Evolutionary conservation across 2,797 vertebrate genomes (phyloP).

Genomic region (Myotis pilosus): DNA sequence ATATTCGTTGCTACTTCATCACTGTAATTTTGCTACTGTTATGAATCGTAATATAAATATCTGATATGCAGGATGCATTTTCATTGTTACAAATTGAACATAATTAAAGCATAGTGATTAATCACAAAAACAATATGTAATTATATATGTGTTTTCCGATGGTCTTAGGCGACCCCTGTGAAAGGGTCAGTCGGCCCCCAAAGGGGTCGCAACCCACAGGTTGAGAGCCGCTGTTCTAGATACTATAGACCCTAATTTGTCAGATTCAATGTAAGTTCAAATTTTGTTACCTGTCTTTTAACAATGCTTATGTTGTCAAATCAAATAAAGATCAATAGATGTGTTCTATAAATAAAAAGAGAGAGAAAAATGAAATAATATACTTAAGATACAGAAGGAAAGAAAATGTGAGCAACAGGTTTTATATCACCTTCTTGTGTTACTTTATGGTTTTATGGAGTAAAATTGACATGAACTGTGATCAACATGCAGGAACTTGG

Average conservation of each 20-base stretch:
- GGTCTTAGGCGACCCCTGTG: too few species aligned
- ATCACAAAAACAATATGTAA: too few species aligned
- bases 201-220: too few species aligned
- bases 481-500: background rate
- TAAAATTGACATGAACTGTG: background rate
- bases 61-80: too few species aligned
- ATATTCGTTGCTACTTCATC: too few species aligned
- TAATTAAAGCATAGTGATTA: too few species aligned
- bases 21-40: too few species aligned
- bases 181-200: too few species aligned
- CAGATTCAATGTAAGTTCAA: conserved; percentile 68
- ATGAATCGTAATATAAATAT: too few species aligned
- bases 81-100: too few species aligned
- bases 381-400: background rate
- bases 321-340: conserved; percentile 80
- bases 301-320: conserved; percentile 79
- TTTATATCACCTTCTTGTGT: background rate
- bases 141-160: too few species aligned
- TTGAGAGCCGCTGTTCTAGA: conserved; percentile 17
- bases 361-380: background rate
- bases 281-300: conserved; percentile 81
- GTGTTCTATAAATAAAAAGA: conserved; percentile 73
- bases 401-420: background rate
- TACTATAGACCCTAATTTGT: conserved; percentile 69
- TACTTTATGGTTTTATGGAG: background rate